A percentile compares a stretch with the other conserved stretches of the same genome.
Conservation (phyloP, 2,113 vertebrate genomes). For the Ptilonorhynchus violaceus region DNA sequence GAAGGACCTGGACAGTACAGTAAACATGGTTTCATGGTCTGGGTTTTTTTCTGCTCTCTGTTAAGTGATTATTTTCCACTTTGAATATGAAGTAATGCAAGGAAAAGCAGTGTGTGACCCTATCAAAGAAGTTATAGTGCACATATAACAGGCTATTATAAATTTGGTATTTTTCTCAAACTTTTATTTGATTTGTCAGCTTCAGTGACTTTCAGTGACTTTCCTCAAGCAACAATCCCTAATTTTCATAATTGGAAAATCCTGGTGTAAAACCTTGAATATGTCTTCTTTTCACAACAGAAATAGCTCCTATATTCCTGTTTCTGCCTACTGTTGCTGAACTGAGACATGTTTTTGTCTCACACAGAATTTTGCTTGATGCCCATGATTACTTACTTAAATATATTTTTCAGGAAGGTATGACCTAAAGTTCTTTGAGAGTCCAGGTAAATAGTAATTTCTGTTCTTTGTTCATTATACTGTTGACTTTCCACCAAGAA, state of each 20-base stretch:
- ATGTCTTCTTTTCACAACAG: not conserved
- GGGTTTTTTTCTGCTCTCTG: not conserved
- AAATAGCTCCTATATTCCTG: not conserved
- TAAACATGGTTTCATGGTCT: not conserved
- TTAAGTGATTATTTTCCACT: not conserved
- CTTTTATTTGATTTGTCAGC: not conserved
- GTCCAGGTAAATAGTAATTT: not conserved
- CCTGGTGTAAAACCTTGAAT: not conserved
- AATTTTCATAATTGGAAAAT: not conserved
- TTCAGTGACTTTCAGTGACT: not conserved
- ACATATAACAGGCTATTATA: not conserved
- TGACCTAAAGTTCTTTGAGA: not conserved
- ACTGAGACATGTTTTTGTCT: not conserved
- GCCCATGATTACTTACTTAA: not conserved
- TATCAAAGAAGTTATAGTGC: not conserved
- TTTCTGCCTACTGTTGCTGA: not conserved
- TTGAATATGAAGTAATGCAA: not conserved
- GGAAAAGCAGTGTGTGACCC: not conserved
- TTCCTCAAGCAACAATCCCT: not conserved
- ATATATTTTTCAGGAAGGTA: not conserved
- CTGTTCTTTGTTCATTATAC: not conserved
- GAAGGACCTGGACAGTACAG: not conserved
- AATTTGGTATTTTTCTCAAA: not conserved
- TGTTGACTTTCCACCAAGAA: not conserved
- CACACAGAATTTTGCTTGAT: not conserved